A percentile compares a stretch with the other conserved stretches of the same genome.
Evolutionary conservation across 2,797 vertebrate species (phyloP).

Genomic region (Orientallactaga sibirica): DNA sequence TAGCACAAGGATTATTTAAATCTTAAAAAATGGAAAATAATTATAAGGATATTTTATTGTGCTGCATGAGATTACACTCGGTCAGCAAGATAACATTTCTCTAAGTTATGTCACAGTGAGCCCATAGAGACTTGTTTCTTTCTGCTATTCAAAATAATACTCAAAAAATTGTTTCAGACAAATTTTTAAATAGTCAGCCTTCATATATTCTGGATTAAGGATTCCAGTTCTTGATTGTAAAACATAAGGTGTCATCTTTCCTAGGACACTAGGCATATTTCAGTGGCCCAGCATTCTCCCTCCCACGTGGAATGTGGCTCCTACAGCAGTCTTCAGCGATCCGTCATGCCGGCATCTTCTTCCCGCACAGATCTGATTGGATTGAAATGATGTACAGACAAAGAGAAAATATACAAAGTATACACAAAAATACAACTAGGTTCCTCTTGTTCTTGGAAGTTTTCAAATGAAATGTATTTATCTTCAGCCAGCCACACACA

Average conservation of each 20-base stretch:
- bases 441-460: conserved; percentile 54
- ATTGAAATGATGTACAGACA: conserved; percentile 59
- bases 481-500: conserved; percentile 58
- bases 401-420: conserved; percentile 71
- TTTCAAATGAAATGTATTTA: conserved; percentile 66
- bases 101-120: neutral
- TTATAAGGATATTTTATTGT: neutral
- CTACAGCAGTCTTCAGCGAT: conserved; percentile 20
- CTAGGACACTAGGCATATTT: neutral
- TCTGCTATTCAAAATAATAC: conserved; percentile 50
- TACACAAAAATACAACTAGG: neutral
- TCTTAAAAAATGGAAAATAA: conserved; percentile 21
- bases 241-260: neutral
- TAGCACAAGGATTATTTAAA: conserved; percentile 5
- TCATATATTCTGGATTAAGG: conserved; percentile 9
- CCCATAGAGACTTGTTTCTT: neutral
- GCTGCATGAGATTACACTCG: neutral
- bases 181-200: conserved; percentile 32
- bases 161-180: conserved; percentile 5
- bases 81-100: conserved; percentile 34
- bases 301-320: conserved; percentile 8
- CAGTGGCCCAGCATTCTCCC: neutral
- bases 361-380: conserved; percentile 65
- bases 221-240: conserved; percentile 53
- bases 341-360: conserved; percentile 63